Conservation (phyloP, 2,888 invertebrate species). For the Nephrotoma appendiculata region DNA sequence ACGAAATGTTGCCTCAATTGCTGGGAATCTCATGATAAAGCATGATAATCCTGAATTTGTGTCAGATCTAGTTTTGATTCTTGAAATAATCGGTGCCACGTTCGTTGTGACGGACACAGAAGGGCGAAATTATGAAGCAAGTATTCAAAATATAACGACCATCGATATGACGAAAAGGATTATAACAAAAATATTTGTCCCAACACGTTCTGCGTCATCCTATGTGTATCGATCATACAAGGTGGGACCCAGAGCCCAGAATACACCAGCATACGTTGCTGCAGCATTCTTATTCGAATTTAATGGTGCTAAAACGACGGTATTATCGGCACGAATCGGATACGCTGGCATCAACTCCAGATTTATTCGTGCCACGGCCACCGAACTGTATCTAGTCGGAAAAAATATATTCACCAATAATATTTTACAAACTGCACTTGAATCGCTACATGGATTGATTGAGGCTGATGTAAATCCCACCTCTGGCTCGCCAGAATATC, state of each 20-base stretch:
- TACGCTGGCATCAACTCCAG: constrained; percentile 39
- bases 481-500: constrained; percentile 44
- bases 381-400: constrained; percentile 36
- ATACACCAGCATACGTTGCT: constrained; percentile 62
- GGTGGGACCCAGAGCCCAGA: constrained; percentile 63
- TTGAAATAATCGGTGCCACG: constrained; percentile 30
- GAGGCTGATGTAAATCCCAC: constrained; percentile 40
- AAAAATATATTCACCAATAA: constrained; percentile 31
- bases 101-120: constrained; percentile 21
- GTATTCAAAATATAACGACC: constrained; percentile 24
- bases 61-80: constrained; percentile 36
- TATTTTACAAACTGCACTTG: constrained; percentile 33
- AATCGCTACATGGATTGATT: constrained; percentile 39
- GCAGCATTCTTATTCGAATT: constrained; percentile 55
- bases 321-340: constrained; percentile 33
- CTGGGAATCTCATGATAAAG: constrained; percentile 40
- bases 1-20: constrained; percentile 45
- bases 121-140: constrained; percentile 3
- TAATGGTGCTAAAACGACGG: constrained; percentile 6
- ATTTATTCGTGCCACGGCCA: constrained; percentile 36
- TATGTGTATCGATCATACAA: constrained; percentile 36
- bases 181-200: constrained; percentile 20
- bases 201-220: constrained; percentile 31
- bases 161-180: constrained; percentile 21
- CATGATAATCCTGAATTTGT: constrained; percentile 37